These are phyloP conservation scores for Prionace glauca DNA, from an alignment of 2,797 vertebrate genomes.

Conservation along the genomic window DNA sequence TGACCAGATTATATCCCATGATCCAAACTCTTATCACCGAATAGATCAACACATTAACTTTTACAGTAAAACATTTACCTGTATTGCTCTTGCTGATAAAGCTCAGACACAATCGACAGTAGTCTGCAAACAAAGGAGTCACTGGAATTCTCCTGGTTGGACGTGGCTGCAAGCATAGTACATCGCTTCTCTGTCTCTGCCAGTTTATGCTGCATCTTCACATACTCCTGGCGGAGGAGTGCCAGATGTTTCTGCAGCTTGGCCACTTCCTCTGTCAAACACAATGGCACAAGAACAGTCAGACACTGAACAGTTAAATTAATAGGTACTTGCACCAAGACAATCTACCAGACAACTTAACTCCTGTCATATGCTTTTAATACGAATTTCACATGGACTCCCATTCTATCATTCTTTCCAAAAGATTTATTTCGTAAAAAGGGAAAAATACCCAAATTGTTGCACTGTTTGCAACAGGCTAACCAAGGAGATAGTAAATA, in stretches of 20 bases:
- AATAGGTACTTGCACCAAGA: not conserved
- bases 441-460: not conserved
- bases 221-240: conserved; percentile 95
- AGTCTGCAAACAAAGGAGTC: conserved; percentile 89
- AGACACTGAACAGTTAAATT: not conserved
- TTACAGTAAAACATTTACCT: conserved; percentile 63
- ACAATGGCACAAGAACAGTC: not conserved
- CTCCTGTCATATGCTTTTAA: not conserved
- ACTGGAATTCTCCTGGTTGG: conserved; percentile 58
- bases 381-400: not conserved
- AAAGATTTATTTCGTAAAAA: not conserved
- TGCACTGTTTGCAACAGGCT: not conserved
- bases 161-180: conserved; percentile 74
- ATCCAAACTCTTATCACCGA: not conserved
- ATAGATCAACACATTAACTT: not conserved
- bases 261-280: conserved; percentile 86
- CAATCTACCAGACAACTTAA: not conserved
- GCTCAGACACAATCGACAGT: conserved; percentile 79
- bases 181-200: conserved; percentile 88
- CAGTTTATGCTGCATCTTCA: conserved; percentile 95
- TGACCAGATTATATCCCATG: not conserved
- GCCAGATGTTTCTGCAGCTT: conserved; percentile 97
- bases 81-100: conserved; percentile 87
- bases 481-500: not conserved
- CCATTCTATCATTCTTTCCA: not conserved